Evolutionary conservation across 2,888 invertebrate species (phyloP).

Genomic region (Megaustenia siamemsis): DNA sequence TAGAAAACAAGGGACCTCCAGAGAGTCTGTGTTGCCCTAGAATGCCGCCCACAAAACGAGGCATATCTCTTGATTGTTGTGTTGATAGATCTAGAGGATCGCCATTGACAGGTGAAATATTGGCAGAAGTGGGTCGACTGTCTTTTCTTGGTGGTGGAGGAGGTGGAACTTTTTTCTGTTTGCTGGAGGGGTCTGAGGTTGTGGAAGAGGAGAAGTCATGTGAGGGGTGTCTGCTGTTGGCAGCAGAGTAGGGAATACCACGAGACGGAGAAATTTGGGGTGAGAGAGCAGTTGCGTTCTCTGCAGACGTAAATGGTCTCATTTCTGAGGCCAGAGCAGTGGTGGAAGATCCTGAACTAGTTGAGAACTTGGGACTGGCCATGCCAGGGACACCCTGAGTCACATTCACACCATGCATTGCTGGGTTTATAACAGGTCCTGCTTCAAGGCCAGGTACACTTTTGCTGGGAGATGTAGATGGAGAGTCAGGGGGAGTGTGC

Average conservation of each 20-base stretch:
- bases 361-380: slow-evolving; percentile 42
- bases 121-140: slow-evolving; percentile 59
- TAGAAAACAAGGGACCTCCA: slow-evolving; percentile 59
- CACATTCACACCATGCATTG: slow-evolving; percentile 55
- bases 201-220: neutral
- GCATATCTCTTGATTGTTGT: slow-evolving; percentile 41
- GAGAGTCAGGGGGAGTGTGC: slow-evolving; percentile 66
- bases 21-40: slow-evolving; percentile 46
- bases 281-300: neutral
- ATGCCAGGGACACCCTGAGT: slow-evolving; percentile 51
- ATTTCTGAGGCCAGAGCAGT: slow-evolving; percentile 35
- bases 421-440: slow-evolving; percentile 39
- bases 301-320: slow-evolving; percentile 1
- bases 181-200: slow-evolving; percentile 49
- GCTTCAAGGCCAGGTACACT: slow-evolving; percentile 40
- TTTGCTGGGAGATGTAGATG: slow-evolving; percentile 51
- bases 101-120: slow-evolving; percentile 20
- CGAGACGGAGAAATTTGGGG: slow-evolving; percentile 32
- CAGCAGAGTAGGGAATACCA: neutral
- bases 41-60: slow-evolving; percentile 46
- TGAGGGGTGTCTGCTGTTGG: slow-evolving; percentile 1
- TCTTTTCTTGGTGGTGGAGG: slow-evolving; percentile 77
- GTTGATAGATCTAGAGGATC: slow-evolving; percentile 47
- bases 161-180: slow-evolving; percentile 75
- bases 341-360: slow-evolving; percentile 43